These are phyloP conservation scores for Melierax canorus DNA, from an alignment of 2,113 vertebrate genomes.

Conservation along the genomic window DNA sequence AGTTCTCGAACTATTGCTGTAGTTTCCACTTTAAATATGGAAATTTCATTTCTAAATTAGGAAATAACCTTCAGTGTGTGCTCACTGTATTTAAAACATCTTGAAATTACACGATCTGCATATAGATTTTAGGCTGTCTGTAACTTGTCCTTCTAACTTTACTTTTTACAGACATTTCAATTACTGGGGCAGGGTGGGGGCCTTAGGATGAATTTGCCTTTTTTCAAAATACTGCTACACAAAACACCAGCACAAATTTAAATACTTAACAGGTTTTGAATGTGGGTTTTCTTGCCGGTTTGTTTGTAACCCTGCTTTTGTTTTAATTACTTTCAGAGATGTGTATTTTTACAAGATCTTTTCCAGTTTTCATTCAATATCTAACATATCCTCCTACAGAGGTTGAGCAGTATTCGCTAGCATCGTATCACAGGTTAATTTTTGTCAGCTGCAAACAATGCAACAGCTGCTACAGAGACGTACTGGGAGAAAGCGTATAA, in stretches of 20 bases:
- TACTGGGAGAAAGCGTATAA: not conserved
- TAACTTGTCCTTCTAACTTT: not conserved
- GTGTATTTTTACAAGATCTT: not conserved
- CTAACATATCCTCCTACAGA: not conserved
- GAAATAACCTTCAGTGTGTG: not conserved
- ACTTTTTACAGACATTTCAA: not conserved
- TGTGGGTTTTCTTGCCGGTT: not conserved
- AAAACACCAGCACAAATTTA: not conserved
- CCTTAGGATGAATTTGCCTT: not conserved
- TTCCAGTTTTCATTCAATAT: not conserved
- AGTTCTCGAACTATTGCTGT: not conserved
- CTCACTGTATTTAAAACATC: constrained; percentile 1
- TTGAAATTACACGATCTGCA: constrained; percentile 15
- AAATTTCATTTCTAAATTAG: constrained; percentile 3
- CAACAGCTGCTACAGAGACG: not conserved
- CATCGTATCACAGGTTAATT: not conserved
- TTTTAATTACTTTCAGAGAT: not conserved
- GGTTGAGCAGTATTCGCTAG: not conserved
- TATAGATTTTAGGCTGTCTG: not conserved
- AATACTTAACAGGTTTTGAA: not conserved
- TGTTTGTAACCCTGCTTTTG: not conserved
- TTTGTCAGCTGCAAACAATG: not conserved
- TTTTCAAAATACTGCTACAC: not conserved
- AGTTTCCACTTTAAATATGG: not conserved
- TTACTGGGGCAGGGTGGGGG: not conserved